Evolutionary conservation across 2,113 vertebrate species (phyloP).

Genomic region (Copsychus sechellarum): DNA sequence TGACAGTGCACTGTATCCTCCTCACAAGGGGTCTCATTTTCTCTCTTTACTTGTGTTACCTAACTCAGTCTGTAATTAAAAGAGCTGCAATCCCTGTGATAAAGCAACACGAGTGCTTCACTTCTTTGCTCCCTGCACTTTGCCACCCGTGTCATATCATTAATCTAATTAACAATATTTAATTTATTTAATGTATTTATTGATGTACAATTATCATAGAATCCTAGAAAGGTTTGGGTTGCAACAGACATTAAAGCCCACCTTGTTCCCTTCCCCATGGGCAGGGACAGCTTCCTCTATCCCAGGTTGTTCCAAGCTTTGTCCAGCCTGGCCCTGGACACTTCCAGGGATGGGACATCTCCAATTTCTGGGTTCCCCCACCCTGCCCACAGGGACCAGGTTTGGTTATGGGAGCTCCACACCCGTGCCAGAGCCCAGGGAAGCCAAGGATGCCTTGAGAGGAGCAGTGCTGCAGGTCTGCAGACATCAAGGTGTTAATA

Average conservation of each 20-base stretch:
- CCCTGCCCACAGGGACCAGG: accelerated
- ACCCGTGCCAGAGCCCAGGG: not conserved
- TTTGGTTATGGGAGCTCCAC: accelerated
- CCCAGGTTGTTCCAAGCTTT: not conserved
- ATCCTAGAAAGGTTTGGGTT: not conserved
- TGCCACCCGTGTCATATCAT: accelerated
- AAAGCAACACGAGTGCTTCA: accelerated
- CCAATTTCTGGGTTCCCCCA: not conserved
- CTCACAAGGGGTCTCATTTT: not conserved
- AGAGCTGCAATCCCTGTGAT: not conserved
- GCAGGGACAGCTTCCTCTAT: not conserved
- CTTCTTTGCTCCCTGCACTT: accelerated
- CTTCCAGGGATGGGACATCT: not conserved
- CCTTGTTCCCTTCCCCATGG: not conserved
- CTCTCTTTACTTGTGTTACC: not conserved
- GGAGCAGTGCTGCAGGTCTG: not conserved
- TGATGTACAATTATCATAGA: accelerated
- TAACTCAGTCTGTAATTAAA: not conserved
- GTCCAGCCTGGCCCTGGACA: not conserved
- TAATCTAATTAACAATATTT: not conserved
- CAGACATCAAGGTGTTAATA: not conserved
- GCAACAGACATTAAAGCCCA: not conserved
- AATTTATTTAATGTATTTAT: not conserved
- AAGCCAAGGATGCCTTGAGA: not conserved
- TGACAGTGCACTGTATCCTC: not conserved